Evolutionary conservation across 64 coral and sea anemone species (phyloP).

Genomic region (Porites australiensis): DNA sequence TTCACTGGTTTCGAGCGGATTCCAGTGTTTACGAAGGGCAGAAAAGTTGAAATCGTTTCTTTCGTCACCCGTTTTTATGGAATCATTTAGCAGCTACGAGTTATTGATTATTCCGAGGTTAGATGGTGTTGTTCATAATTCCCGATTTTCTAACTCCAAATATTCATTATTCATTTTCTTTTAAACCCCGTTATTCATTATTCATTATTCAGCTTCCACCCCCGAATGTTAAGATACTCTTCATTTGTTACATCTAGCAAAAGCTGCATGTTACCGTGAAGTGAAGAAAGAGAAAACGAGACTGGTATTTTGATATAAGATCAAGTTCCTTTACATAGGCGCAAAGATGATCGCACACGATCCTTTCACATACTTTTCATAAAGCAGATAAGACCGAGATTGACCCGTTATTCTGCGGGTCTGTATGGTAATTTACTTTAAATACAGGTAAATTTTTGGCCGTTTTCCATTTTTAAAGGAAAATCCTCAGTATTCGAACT

Average conservation of each 20-base stretch:
- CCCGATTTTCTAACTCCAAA: no score
- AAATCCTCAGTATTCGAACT: not conserved
- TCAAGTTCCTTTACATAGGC: not conserved
- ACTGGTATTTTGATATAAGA: not conserved
- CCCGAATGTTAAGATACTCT: no score
- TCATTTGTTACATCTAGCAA: conserved; percentile 37
- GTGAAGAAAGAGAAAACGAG: not conserved
- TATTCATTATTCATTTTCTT: no score
- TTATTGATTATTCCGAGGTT: no score
- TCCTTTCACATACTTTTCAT: not conserved
- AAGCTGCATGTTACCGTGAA: conserved; percentile 8
- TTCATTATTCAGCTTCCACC: no score
- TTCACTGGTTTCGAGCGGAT: no score
- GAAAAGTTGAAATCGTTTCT: no score
- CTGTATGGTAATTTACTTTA: not conserved
- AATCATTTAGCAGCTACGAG: no score
- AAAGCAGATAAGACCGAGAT: not conserved
- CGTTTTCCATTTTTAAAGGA: not conserved
- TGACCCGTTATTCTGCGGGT: not conserved
- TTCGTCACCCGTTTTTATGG: no score
- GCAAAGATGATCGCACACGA: not conserved
- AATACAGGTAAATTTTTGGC: not conserved
- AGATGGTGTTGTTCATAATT: no score
- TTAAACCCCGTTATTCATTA: no score
- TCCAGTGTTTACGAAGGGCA: no score